A percentile compares a stretch with the other conserved stretches of the same genome.
Evolutionary conservation across 2,888 invertebrate species (phyloP).

Genomic region (Erynnis tages): DNA sequence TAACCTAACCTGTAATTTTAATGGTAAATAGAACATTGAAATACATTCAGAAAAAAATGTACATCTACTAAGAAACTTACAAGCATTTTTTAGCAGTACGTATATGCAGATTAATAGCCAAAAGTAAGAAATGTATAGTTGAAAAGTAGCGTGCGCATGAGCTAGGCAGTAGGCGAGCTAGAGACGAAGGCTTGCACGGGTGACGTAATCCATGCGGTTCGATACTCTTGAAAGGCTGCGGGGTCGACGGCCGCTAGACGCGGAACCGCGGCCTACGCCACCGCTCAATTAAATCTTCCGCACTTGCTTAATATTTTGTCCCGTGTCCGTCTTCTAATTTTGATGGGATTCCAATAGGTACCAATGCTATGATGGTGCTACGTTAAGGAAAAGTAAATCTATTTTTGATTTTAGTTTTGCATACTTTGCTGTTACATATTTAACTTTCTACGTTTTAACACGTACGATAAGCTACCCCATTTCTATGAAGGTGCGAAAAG

Average conservation of each 20-base stretch:
- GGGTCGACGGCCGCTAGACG: conserved; percentile 76
- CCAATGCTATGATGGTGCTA: too few species aligned
- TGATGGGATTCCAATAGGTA: too few species aligned
- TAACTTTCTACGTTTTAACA: too few species aligned
- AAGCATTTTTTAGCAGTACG: too few species aligned
- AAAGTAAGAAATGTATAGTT: conserved; percentile 3
- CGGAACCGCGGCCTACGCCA: conserved; percentile 73
- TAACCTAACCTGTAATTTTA: too few species aligned
- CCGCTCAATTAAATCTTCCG: conserved; percentile 74
- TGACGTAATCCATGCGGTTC: conserved; percentile 69
- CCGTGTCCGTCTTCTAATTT: background rate
- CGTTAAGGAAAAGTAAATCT: too few species aligned
- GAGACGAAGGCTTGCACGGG: conserved; percentile 51
- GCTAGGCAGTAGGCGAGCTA: conserved; percentile 14
- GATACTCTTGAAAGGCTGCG: conserved; percentile 68
- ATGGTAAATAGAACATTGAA: too few species aligned
- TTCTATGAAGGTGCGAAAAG: conserved; percentile 32
- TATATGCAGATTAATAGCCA: too few species aligned
- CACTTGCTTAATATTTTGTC: conserved; percentile 52
- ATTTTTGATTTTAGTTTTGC: too few species aligned
- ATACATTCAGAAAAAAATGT: too few species aligned
- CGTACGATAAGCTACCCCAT: background rate
- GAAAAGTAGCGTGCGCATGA: conserved; percentile 4
- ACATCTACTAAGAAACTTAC: too few species aligned
- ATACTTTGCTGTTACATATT: too few species aligned